Conservation (phyloP, 2,113 vertebrate species). For the Donacobius atricapilla region DNA sequence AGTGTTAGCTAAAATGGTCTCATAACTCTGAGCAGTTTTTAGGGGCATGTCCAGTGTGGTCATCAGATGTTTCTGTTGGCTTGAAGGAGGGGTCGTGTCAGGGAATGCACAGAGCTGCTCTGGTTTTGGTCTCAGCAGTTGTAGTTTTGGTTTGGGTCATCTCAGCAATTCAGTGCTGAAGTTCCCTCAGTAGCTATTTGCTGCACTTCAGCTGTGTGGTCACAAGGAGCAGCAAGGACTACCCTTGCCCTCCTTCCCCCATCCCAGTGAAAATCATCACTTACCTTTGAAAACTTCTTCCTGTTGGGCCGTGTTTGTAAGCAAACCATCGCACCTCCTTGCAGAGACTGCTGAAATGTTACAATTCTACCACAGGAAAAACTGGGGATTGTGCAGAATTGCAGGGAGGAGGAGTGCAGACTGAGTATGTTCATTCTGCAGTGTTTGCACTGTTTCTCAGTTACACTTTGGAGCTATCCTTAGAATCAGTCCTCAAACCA, state of each 20-base stretch:
- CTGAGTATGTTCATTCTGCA: neutral
- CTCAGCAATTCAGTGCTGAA: neutral
- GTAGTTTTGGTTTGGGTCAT: neutral
- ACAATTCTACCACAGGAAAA: neutral
- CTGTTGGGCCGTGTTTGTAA: neutral
- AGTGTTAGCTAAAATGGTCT: neutral
- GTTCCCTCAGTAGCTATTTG: neutral
- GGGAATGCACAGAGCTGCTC: neutral
- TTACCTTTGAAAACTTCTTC: neutral
- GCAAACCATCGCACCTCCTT: neutral
- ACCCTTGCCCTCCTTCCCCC: neutral
- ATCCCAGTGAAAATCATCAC: neutral
- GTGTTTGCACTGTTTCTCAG: neutral
- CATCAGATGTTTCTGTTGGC: neutral
- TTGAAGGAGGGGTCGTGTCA: neutral
- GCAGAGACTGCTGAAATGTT: neutral
- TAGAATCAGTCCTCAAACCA: neutral
- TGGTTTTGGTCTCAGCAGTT: neutral
- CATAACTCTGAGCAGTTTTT: neutral
- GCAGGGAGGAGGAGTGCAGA: neutral
- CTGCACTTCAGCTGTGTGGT: neutral
- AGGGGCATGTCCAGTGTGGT: neutral
- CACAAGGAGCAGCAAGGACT: fast-evolving
- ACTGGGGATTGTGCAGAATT: neutral
- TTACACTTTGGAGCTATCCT: neutral